Conservation (phyloP, 2,113 vertebrate genomes). For the Osmerus eperlanus region DNA sequence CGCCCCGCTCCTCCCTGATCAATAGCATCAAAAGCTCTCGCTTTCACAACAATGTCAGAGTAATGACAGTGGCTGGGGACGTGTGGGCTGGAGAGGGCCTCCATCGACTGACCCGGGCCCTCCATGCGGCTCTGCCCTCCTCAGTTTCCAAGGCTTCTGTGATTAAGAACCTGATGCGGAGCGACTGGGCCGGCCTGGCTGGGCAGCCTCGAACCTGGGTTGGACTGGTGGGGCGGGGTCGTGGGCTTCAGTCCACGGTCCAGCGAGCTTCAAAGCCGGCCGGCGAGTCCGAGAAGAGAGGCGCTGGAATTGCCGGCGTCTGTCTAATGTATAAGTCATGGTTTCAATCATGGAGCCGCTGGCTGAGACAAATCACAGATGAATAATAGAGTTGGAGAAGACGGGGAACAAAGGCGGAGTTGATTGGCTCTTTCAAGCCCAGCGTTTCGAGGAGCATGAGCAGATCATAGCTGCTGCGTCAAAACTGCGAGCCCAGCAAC, state of each 20-base stretch:
- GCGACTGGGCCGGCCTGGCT: neutral
- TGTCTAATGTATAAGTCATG: conserved; percentile 8
- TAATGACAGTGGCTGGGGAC: conserved; percentile 52
- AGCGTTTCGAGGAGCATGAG: no score
- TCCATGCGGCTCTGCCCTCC: conserved; percentile 21
- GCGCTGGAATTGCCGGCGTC: conserved; percentile 18
- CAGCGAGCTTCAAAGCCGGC: conserved; percentile 24
- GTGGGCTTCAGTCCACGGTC: conserved; percentile 30
- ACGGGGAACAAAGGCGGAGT: conserved; percentile 12
- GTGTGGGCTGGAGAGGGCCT: conserved; percentile 46
- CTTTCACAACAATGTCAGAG: conserved; percentile 53
- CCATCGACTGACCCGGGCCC: conserved; percentile 49
- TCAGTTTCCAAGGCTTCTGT: conserved; percentile 40
- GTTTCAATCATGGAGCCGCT: conserved; percentile 25
- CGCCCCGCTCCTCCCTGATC: conserved; percentile 54
- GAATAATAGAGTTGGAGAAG: conserved; percentile 20
- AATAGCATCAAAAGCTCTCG: conserved; percentile 60
- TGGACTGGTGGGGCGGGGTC: neutral
- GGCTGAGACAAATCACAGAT: conserved; percentile 18
- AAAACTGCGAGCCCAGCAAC: no score
- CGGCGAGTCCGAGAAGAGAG: conserved; percentile 6
- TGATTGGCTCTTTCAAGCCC: conserved; percentile 8
- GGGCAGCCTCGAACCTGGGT: no score
- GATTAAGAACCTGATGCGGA: conserved; percentile 50
- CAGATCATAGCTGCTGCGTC: no score